Evolutionary conservation across 1,140 invertebrate species (phyloP).

Genomic region (Drusus annulatus): DNA sequence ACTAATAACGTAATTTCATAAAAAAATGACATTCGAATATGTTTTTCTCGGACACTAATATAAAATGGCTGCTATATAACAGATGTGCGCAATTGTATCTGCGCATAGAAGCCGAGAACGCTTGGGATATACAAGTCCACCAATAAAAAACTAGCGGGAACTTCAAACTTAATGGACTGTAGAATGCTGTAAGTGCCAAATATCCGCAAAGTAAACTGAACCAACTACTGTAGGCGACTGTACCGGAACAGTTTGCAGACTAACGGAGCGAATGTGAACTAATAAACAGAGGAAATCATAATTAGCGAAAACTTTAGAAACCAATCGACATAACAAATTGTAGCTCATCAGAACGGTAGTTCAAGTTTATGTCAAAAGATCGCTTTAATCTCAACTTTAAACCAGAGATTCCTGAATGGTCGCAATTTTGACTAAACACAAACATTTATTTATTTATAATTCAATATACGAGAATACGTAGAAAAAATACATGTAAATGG

Average conservation of each 20-base stretch:
- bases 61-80: conserved; percentile 73
- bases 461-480: background rate
- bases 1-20: conserved; percentile 64
- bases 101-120: conserved; percentile 72
- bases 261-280: background rate
- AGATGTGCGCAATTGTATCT: conserved; percentile 72
- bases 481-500: conserved; percentile 42
- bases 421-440: too few species aligned
- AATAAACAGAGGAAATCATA: background rate
- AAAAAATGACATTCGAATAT: conserved; percentile 73
- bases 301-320: too few species aligned
- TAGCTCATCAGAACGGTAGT: too few species aligned
- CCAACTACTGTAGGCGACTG: background rate
- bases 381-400: too few species aligned
- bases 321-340: too few species aligned
- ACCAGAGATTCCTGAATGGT: too few species aligned
- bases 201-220: background rate
- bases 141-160: conserved; percentile 73
- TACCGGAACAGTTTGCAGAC: background rate
- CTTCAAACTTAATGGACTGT: conserved; percentile 62
- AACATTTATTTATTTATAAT: background rate
- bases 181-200: conserved; percentile 31
- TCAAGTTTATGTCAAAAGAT: too few species aligned
- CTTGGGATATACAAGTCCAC: conserved; percentile 71
- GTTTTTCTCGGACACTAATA: conserved; percentile 72